Percentiles rank a stretch among this genome's conserved stretches.
Evolutionary conservation across 35 echinoderm and acorn worm genomes (phyloP).

Genomic region (Lytechinus pictus): DNA sequence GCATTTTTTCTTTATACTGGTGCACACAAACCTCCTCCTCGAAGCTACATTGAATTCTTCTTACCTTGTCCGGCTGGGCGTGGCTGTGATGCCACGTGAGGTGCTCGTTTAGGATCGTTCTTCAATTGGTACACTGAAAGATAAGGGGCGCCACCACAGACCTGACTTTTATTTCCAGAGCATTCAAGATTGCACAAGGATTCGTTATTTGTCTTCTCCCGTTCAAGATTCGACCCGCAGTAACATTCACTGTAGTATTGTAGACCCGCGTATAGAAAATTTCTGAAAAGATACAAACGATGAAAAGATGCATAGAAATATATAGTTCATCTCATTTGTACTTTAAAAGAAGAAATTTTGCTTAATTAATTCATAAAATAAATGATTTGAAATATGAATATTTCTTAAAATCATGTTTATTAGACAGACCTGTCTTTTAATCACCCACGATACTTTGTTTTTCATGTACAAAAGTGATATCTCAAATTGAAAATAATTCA

Average conservation of each 20-base stretch:
- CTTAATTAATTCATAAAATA: too few relatives aligned
- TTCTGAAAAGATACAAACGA: conserved; percentile 23
- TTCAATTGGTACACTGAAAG: conserved; percentile 51
- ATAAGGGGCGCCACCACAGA: conserved; percentile 64
- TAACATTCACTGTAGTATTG: conserved; percentile 67
- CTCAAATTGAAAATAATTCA: neutral
- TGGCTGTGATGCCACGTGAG: neutral
- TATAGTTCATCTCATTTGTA: too few relatives aligned
- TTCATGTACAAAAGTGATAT: neutral
- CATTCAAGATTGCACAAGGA: conserved; percentile 57
- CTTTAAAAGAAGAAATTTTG: too few relatives aligned
- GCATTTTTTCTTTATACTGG: too few relatives aligned
- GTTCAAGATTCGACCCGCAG: conserved; percentile 54
- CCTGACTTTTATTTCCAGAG: conserved; percentile 45
- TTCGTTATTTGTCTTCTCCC: conserved; percentile 22
- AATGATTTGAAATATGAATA: too few relatives aligned
- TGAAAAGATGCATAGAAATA: neutral
- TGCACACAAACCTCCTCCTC: too few relatives aligned
- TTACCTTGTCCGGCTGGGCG: neutral
- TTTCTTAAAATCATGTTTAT: too few relatives aligned
- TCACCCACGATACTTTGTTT: too few relatives aligned
- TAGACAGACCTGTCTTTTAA: too few relatives aligned
- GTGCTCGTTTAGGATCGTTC: conserved; percentile 6
- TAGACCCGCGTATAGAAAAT: conserved; percentile 55
- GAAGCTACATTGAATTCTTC: too few relatives aligned